Evolutionary conservation across 2,797 vertebrate species (phyloP).

Genomic region (Microcaecilia unicolor): DNA sequence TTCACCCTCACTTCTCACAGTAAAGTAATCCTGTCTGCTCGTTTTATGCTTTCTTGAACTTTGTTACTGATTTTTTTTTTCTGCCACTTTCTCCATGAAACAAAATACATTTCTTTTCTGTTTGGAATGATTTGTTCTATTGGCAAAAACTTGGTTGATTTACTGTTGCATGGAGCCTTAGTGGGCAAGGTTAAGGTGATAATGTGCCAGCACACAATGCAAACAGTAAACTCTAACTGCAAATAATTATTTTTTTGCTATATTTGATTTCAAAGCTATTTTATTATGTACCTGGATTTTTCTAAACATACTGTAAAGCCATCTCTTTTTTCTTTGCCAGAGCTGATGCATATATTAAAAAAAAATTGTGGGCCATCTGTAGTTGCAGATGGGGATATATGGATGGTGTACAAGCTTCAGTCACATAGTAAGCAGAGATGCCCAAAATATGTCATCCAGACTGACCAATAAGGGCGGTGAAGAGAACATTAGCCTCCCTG

Average conservation of each 20-base stretch:
- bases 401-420: constrained; percentile 43
- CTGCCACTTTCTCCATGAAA: no score
- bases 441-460: constrained; percentile 56
- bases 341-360: constrained; percentile 29
- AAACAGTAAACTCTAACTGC: not conserved
- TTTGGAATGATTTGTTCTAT: no score
- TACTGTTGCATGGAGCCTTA: no score
- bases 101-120: no score
- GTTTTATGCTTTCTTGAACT: no score
- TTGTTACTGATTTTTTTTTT: no score
- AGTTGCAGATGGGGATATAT: constrained; percentile 59
- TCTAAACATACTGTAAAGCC: constrained; percentile 9
- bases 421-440: constrained; percentile 43
- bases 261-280: not conserved
- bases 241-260: not conserved
- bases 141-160: no score
- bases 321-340: constrained; percentile 14
- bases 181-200: not conserved
- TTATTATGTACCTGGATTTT: constrained; percentile 14
- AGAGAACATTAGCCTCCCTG: constrained; percentile 19
- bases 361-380: constrained; percentile 44
- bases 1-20: no score
- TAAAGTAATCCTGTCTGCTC: no score
- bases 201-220: not conserved
- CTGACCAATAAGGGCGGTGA: constrained; percentile 45